Evolutionary conservation across 2,113 vertebrate species (phyloP).

Genomic region (Irena cyanogastra): DNA sequence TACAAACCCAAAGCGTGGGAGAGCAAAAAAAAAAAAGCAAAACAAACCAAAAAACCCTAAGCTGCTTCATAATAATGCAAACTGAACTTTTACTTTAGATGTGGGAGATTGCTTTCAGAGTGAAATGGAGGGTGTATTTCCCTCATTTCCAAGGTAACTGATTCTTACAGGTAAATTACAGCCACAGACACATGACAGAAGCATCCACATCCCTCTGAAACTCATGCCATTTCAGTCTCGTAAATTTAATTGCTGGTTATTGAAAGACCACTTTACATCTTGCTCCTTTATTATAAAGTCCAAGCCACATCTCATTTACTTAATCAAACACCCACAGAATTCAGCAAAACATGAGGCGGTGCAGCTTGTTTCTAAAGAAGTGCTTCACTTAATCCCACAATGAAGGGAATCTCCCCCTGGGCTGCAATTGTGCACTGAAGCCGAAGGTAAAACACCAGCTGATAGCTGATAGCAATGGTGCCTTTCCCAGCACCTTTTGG

Average conservation of each 20-base stretch:
- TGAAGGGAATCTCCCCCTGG: background rate
- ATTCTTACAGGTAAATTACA: background rate
- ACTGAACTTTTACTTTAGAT: background rate
- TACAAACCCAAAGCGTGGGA: background rate
- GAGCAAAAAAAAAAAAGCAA: background rate
- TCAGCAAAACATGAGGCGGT: background rate
- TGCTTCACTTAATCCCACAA: accelerated
- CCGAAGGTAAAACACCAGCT: background rate
- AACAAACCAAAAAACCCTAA: too few species aligned
- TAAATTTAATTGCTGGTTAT: background rate
- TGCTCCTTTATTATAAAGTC: background rate
- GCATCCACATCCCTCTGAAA: background rate
- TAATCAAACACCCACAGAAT: background rate
- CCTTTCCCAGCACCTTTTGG: accelerated
- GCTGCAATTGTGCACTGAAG: background rate
- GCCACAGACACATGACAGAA: background rate
- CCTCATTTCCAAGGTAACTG: background rate
- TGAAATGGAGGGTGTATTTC: background rate
- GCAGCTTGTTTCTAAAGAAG: background rate
- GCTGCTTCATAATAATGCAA: background rate
- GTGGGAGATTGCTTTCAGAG: background rate
- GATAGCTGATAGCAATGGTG: accelerated
- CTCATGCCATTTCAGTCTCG: accelerated
- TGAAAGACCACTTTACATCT: background rate
- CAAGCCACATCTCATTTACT: background rate